These are phyloP conservation scores for Atractosteus spatula DNA, from an alignment of 2,113 vertebrate species.

Conservation along the genomic window DNA sequence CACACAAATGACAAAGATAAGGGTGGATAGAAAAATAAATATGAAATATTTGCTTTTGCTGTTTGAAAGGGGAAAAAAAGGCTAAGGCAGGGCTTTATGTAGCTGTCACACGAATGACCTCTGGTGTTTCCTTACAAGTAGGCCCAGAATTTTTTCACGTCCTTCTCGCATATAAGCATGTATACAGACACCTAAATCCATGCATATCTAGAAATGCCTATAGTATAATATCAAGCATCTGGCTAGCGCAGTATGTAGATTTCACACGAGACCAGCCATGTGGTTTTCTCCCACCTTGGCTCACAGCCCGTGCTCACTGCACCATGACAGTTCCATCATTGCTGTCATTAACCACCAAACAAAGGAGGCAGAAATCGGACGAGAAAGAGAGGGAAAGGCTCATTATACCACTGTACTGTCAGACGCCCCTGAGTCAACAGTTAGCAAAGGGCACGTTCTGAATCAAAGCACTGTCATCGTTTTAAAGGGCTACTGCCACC, in stretches of 20 bases:
- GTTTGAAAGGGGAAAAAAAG: not conserved
- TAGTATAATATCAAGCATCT: no score
- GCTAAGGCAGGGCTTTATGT: not conserved
- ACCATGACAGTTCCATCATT: constrained; percentile 65
- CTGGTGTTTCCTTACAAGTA: no score
- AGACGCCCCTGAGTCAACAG: constrained; percentile 42
- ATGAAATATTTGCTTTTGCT: not conserved
- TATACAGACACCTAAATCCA: no score
- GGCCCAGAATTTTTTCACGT: no score
- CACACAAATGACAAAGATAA: constrained; percentile 6
- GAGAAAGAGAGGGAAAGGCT: constrained; percentile 10
- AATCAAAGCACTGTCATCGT: not conserved
- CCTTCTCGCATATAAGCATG: no score
- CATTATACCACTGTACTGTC: constrained; percentile 34
- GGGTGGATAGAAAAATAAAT: not conserved
- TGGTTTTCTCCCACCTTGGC: constrained; percentile 26
- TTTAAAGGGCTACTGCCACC: not conserved
- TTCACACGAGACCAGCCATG: constrained; percentile 16
- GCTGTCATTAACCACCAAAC: constrained; percentile 59
- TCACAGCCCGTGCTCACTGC: constrained; percentile 48
- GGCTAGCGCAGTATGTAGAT: not conserved
- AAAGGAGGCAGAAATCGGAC: constrained; percentile 36
- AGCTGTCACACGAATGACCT: no score
- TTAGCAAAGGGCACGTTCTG: constrained; percentile 30
- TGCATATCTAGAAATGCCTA: no score